Percentiles rank a stretch among this genome's conserved stretches.
Conservation (phyloP, 2,113 vertebrate species). For the Nerophis ophidion region DNA sequence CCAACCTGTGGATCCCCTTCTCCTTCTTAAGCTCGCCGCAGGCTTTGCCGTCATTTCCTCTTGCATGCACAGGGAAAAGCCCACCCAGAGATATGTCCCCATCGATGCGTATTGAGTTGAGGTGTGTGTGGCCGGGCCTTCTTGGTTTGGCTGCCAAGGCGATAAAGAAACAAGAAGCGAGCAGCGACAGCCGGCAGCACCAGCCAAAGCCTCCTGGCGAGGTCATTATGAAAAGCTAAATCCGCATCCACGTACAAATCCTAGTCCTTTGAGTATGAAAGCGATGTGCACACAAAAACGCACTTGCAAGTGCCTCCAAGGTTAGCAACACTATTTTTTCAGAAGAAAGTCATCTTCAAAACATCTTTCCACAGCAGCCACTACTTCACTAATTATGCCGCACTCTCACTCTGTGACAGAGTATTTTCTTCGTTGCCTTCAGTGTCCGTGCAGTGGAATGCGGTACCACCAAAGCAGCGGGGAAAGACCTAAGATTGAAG, state of each 20-base stretch:
- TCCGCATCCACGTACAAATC: slow-evolving; percentile 52
- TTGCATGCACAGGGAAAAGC: slow-evolving; percentile 88
- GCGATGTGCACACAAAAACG: slow-evolving; percentile 31
- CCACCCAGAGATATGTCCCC: slow-evolving; percentile 94
- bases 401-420: slow-evolving; percentile 24
- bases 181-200: slow-evolving; percentile 41
- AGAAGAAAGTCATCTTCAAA: slow-evolving; percentile 48
- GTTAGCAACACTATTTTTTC: slow-evolving; percentile 42
- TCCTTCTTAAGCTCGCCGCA: slow-evolving; percentile 96
- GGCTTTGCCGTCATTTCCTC: slow-evolving; percentile 84
- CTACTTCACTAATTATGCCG: slow-evolving; percentile 52
- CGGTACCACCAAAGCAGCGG: slow-evolving; percentile 38
- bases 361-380: slow-evolving; percentile 39
- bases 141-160: slow-evolving; percentile 79
- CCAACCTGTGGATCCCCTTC: slow-evolving; percentile 91
- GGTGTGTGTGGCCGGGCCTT: slow-evolving; percentile 83
- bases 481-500: slow-evolving; percentile 25
- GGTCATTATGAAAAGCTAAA: slow-evolving; percentile 64
- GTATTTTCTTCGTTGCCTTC: slow-evolving; percentile 36
- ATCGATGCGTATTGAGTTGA: slow-evolving; percentile 94
- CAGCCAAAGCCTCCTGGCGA: slow-evolving; percentile 45
- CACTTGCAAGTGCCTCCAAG: slow-evolving; percentile 48
- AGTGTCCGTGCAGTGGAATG: slow-evolving; percentile 42
- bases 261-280: slow-evolving; percentile 55
- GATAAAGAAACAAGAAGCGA: slow-evolving; percentile 65